Evolutionary conservation across 2,888 invertebrate genomes (phyloP).

Genomic region (Pterostichus niger): DNA sequence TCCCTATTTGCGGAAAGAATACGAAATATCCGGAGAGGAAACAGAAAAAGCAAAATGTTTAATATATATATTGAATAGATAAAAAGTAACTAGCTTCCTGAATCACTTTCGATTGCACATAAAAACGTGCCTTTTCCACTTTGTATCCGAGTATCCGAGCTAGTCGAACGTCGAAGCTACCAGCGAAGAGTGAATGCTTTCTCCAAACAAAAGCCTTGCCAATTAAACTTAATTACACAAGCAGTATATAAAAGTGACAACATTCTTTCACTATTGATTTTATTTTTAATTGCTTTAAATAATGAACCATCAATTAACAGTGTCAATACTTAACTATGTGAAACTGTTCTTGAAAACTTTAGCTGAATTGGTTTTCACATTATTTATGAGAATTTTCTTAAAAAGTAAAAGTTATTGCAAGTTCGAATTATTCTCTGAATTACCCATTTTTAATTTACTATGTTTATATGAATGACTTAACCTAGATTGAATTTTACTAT

Average conservation of each 20-base stretch:
- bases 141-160: neutral
- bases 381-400: too few relatives aligned
- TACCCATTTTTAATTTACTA: too few relatives aligned
- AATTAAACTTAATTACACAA: conserved; percentile 51
- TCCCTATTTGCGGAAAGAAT: conserved; percentile 17
- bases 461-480: too few relatives aligned
- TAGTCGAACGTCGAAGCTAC: too few relatives aligned
- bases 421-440: too few relatives aligned
- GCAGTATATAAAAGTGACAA: conserved; percentile 55
- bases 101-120: conserved; percentile 23
- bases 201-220: conserved; percentile 43
- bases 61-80: conserved; percentile 18
- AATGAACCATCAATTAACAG: conserved; percentile 6
- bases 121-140: conserved; percentile 17
- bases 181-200: conserved; percentile 23
- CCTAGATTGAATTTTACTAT: too few relatives aligned
- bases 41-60: conserved; percentile 19
- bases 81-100: conserved; percentile 12
- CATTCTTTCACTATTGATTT: conserved; percentile 49
- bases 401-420: too few relatives aligned
- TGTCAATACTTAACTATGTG: conserved; percentile 14
- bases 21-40: conserved; percentile 31
- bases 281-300: conserved; percentile 44
- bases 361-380: too few relatives aligned
- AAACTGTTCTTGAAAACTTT: too few relatives aligned